Base-by-base conservation (phyloP, 1,140 invertebrate genomes). In the Stenopsyche tienmushanensis region DNA sequence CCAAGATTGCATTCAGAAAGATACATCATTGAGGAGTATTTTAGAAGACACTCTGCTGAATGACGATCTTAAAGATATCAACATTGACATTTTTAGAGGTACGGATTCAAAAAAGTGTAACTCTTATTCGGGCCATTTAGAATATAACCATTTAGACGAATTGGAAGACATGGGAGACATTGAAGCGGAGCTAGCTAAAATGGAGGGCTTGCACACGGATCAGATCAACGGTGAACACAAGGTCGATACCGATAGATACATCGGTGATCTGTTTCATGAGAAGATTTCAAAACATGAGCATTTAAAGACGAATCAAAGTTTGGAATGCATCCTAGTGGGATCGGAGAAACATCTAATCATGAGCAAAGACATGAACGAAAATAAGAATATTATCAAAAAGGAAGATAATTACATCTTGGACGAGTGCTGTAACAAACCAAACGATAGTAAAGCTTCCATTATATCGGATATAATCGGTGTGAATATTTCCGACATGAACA, bases 161-260 rank as follows among this genome's bases (percentile, higher is more conserved):
- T 76, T 82, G 66, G 80, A 83, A 72, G 78, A 81, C 54, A 80
- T 86, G 66, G 81, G 85, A 59, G 85, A 86, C 70, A 86, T 86
- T 55, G 85, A 87, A 72, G 85, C 85, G 18, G 84, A 84, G 50
- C 73, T 87, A 10, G 85, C 85, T 1, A 85, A 86, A 75, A 87
- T 87, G 85, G 85, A 87, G 72, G 84, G 83, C 53, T 72, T 85
- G 69, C 76, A 77, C 41, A 54, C 62, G 1, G 69, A 71, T 24
- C 68, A 62, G 50, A 71, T 77, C 29, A 78, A 80, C 67, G 78
- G 77, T 8, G 77, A 80, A 53, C 62, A 52, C 21, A 63, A 59
- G 25, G 3, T 66, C 18, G 59, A 63, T 13, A 54, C 42, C 2
- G 34, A 58, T n/a, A 17, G 60, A 10, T 65, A 26, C 26, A 42